Percentiles rank a stretch among this genome's conserved stretches.
Conservation (phyloP, 2,888 invertebrate species). For the Coenonympha arcania region DNA sequence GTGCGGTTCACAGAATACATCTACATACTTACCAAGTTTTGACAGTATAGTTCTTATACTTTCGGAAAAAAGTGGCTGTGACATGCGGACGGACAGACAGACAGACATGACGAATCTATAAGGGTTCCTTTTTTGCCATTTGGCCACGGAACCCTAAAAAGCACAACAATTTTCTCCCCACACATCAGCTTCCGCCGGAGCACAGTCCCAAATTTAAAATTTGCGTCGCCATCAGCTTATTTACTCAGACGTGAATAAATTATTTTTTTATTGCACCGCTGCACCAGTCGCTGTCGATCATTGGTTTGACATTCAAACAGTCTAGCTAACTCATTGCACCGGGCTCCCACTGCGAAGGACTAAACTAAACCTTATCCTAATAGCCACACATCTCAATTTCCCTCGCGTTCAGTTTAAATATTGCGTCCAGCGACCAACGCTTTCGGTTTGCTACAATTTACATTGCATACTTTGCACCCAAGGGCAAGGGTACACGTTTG, state of each 20-base stretch:
- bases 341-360: slow-evolving; percentile 27
- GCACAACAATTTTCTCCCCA: slow-evolving; percentile 22
- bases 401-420: background rate
- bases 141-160: too few relatives aligned
- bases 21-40: too few relatives aligned
- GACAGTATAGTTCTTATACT: too few relatives aligned
- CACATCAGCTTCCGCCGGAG: slow-evolving; percentile 33
- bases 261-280: slow-evolving; percentile 68
- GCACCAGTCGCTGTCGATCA: slow-evolving; percentile 64
- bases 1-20: too few relatives aligned
- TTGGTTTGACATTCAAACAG: slow-evolving; percentile 74
- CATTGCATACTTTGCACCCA: slow-evolving; percentile 61
- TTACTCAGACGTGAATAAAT: slow-evolving; percentile 68
- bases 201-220: slow-evolving; percentile 42
- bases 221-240: slow-evolving; percentile 55
- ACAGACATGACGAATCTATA: too few relatives aligned
- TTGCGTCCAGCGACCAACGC: slow-evolving; percentile 31
- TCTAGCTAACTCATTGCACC: slow-evolving; percentile 69
- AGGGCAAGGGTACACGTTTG: slow-evolving; percentile 64
- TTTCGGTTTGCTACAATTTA: slow-evolving; percentile 45
- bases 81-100: too few relatives aligned
- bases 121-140: too few relatives aligned
- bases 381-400: background rate
- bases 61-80: too few relatives aligned
- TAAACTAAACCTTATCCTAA: slow-evolving; percentile 28